Percentiles rank a stretch among this genome's conserved stretches.
Conservation (phyloP, 2,888 invertebrate species). For the Agapostemon virescens region DNA sequence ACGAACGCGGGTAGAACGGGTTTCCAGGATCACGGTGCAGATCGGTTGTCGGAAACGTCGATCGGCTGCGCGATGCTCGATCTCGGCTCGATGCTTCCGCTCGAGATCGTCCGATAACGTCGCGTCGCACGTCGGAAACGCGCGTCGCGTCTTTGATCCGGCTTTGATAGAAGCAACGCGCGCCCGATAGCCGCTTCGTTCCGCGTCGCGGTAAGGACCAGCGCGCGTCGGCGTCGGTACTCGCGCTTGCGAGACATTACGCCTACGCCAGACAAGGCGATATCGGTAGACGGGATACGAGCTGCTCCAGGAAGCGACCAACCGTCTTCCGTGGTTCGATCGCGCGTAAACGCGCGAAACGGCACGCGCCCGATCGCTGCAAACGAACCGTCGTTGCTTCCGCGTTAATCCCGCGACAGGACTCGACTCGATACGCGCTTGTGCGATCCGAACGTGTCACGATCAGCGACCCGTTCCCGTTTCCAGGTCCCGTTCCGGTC, state of each 20-base stretch:
- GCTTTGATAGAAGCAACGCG: conserved; percentile 43
- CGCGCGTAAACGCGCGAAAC: conserved; percentile 45
- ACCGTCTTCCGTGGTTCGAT: conserved; percentile 20
- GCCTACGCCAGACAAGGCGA: background rate
- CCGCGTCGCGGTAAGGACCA: background rate
- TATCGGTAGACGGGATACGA: too few species aligned
- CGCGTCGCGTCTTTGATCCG: conserved; percentile 12
- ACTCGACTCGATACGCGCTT: background rate
- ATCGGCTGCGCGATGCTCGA: background rate
- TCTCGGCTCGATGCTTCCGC: background rate
- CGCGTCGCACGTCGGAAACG: conserved; percentile 19
- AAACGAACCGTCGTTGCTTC: conserved; percentile 29
- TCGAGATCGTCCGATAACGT: conserved; percentile 11
- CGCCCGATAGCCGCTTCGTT: conserved; percentile 1
- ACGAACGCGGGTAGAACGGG: too few species aligned
- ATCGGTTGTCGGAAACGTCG: background rate
- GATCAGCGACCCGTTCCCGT: background rate
- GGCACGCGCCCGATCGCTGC: conserved; percentile 14
- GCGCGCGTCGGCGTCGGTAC: background rate
- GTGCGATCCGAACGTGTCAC: conserved; percentile 22
- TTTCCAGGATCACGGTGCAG: background rate
- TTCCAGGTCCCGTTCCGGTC: background rate
- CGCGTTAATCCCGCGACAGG: conserved; percentile 18
- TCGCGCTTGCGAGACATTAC: conserved; percentile 24
- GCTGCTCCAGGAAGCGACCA: too few species aligned